Evolutionary conservation across 2,888 invertebrate species (phyloP), one percentile per base, ranked within the genome.

Genomic region (Lithophane ornitopus): DNA sequence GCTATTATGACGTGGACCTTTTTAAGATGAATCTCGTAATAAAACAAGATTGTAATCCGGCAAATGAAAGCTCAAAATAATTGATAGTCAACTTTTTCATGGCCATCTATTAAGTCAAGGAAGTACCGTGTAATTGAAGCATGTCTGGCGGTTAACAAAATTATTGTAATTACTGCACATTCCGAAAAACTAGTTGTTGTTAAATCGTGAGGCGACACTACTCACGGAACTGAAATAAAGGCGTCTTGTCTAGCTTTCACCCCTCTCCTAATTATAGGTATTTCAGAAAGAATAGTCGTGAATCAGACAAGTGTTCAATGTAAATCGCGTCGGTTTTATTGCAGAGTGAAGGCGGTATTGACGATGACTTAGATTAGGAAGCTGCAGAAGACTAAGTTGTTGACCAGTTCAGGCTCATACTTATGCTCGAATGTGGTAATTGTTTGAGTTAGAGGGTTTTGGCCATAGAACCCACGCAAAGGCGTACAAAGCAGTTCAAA

Each of bases 261-360:
- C 91, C 87, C 78, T 78, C 41, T 70, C 92, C 91, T 94, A 94
- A 95, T 94, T 94, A 93, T 92, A 90, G 89, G 89, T 93, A 88
- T 92, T 90, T 90, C 85, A 86, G 87, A 89, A 86, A 91, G 91
- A 92, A 91, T 90, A 87, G 88, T 90, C 88, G 87, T 91, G 91
- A 90, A 90, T 93, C 91, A 92, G 91, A 90, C 90, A 90, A 90
- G 90, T 91, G 89, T 80, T 88, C 82, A 82, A 87, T 88, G 85
- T 84, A 78, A 78, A 80, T 86, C 84, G 89, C 85, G 88, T 90
- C 89, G 56, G 61, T 34, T 69, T 26, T 68, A 70, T 80, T 78
- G 72, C 73, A 22, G 56, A 88, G 80, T 86, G 82, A 89, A 89
- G 85, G 83, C 83, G 86, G 88, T 89, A 91, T 91, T 91, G 89